Base-by-base conservation (phyloP, 2,113 vertebrate species). In the Hemichromis elongatus region DNA sequence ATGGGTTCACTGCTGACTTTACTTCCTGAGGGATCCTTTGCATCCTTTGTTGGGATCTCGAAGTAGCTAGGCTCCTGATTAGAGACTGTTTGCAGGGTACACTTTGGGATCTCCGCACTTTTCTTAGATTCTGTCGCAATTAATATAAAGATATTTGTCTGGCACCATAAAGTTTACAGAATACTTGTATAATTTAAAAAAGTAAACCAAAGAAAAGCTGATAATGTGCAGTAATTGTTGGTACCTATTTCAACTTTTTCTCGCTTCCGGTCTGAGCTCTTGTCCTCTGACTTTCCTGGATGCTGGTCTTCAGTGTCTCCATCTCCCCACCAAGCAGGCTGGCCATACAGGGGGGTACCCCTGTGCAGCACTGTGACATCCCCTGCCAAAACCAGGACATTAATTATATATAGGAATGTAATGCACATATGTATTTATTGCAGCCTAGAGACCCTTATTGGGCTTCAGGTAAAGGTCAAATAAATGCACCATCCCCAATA, bases 241-340 rank as follows among this genome's bases (percentile, higher is more conserved):
- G 21, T 47, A 92, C 98, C 98, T 92, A 95, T 89, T 90, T 96
- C 94, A 55, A 86, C 88, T 3, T 92, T 93, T 81, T 97, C 97
- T n/a, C 94, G 93, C 54, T 88, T 95, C 86, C 95, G 96, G 57
- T 95, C 96, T 77, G 96, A 95, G 45, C 90, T 73, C 84, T 97
- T 98, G 77, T 96, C 93, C 37, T 97, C 97, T 11, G 96, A 93
- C 77, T 96, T 97, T 88, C 92, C 94, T 77, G 95, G 93, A 88
- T 95, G 96, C 83, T 97, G 94, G 21, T 97, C 96, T 79, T 97
- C 96, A 18, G 96, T 89, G 3, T 98, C 97, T 85, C 95, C 97
- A 14, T 99, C 98, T 61, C 98, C 98, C 98, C 98, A 99, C 98
- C 98, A 99, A 8, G 98, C 97, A 33, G 98, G 98, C 88, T 99